Evolutionary conservation across 2,113 vertebrate species (phyloP).

Genomic region (Fregata magnificens): DNA sequence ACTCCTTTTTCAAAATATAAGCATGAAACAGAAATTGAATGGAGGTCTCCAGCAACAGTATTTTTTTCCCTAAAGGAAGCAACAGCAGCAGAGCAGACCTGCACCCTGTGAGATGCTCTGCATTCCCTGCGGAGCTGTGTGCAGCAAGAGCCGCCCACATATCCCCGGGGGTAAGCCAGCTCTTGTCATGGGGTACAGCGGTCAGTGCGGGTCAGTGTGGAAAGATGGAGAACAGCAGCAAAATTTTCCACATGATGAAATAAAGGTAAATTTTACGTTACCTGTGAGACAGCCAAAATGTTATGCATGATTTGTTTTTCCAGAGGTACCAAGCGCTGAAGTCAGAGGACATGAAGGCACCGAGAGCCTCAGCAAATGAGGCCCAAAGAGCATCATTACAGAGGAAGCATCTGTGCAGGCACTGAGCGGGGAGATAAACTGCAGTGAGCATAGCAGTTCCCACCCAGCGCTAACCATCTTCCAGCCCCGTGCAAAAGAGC

Average conservation of each 20-base stretch:
- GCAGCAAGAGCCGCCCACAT: rapidly evolving
- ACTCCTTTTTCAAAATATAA: background rate
- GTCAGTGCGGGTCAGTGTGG: background rate
- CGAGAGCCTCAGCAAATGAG: background rate
- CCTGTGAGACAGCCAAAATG: background rate
- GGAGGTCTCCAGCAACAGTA: background rate
- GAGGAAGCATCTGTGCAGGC: background rate
- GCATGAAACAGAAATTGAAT: background rate
- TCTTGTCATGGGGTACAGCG: background rate
- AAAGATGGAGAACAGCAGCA: background rate
- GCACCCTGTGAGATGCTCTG: background rate
- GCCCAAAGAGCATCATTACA: slow-evolving; percentile 4
- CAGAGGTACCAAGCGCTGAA: background rate
- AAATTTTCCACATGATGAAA: background rate
- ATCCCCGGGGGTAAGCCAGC: background rate
- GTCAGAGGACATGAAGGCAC: background rate
- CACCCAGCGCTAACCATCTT: background rate
- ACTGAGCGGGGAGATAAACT: background rate
- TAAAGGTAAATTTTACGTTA: background rate
- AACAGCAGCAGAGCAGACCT: background rate
- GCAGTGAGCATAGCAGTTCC: background rate
- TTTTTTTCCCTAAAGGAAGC: background rate
- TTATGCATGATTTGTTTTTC: background rate
- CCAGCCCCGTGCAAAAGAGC: background rate
- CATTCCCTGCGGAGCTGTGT: rapidly evolving